Base-by-base conservation (phyloP, 2,888 invertebrate genomes). In the Zeuzera pyrina region DNA sequence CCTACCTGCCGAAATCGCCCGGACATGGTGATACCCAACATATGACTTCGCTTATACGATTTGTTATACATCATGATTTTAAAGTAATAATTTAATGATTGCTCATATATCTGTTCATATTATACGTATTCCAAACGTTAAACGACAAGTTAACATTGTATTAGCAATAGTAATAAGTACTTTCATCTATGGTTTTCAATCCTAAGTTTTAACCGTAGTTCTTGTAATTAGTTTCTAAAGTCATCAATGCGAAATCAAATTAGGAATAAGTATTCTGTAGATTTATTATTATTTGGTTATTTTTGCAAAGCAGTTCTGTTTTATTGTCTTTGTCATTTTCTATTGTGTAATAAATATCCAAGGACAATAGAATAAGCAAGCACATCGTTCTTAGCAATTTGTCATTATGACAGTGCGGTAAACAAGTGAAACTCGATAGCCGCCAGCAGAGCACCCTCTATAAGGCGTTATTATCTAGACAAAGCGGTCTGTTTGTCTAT, bases 401-500 rank as follows among this genome's bases (percentile, higher is more conserved):
- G 41, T 50, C 44, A 52, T 42, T 42, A 37, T 42, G 49, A 46
- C 46, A 39, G 37, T 24, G 31, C 31, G 36, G 43, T 48, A 52
- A 48, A 51, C 46, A 52, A 41, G 23, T 25, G 37, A 33, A 35
- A 30, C 29, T 29, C 31, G 31, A 30, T 31, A 27, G 28, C 30
- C 31, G 36, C 31, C 30, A 37, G 31, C 29, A 39, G 49, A 60
- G 52, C 78, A 74, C 51, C 59, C 72, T 41, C 54, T 78, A 65
- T 61, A 71, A 56, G 57, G 52, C 54, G 63, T 71, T 76, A 81
- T 78, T 79, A 81, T 59, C 60, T 65, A 73, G 78, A 79, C 77
- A 81, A 79, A 78, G 72, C 72, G 64, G 56, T 57, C 64, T 63
- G 69, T 76, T 79, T 76, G 78, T 72, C 74, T 81, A 77, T 81